phyloP scores from a whole-genome alignment of 2,113 vertebrate species.

The Centropus bengalensis region DNA sequence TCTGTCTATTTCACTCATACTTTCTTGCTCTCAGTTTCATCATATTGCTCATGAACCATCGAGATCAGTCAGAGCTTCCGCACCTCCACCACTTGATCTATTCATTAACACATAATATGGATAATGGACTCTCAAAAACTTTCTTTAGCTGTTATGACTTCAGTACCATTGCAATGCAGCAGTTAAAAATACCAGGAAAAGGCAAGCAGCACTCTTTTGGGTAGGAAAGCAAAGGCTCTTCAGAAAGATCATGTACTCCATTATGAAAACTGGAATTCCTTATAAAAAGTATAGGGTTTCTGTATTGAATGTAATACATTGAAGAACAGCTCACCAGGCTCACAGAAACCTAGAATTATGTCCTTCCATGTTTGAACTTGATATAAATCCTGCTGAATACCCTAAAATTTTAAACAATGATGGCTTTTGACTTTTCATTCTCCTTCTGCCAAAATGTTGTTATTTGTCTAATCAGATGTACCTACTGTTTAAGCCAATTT shows the following conservation, averaged over 20 bases:
- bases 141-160: not conserved
- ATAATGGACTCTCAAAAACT: not conserved
- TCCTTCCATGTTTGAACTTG: not conserved
- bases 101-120: not conserved
- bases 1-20: not conserved
- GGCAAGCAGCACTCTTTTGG: not conserved
- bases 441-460: slow-evolving; percentile 45
- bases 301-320: not conserved
- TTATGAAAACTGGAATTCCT: not conserved
- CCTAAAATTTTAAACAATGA: slow-evolving; percentile 57
- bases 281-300: not conserved
- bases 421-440: slow-evolving; percentile 63
- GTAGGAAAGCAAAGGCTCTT: not conserved
- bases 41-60: not conserved
- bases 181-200: not conserved
- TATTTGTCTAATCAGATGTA: slow-evolving; percentile 34
- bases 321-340: slow-evolving; percentile 4
- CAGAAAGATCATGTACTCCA: not conserved
- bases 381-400: slow-evolving; percentile 31
- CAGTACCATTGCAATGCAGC: not conserved
- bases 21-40: not conserved
- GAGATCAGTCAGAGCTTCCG: not conserved
- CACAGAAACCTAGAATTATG: slow-evolving; percentile 20
- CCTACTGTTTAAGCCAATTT: slow-evolving; percentile 29
- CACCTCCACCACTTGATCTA: not conserved